Evolutionary conservation across 2,888 invertebrate genomes (phyloP).

Genomic region (Abscondita cerata): DNA sequence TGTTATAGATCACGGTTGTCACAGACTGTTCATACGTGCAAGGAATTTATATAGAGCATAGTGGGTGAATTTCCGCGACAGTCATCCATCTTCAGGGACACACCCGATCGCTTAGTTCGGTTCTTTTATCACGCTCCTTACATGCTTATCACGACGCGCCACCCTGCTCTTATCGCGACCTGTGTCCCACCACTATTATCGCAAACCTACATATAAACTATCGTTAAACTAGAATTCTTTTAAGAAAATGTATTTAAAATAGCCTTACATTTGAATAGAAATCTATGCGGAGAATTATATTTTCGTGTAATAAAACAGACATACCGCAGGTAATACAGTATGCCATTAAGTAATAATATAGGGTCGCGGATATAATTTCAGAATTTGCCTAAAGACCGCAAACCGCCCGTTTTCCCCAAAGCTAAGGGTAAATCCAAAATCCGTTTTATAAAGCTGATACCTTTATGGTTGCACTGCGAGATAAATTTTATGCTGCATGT

Average conservation of each 20-base stretch:
- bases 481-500: neutral
- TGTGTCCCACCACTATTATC: conserved; percentile 49
- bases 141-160: conserved; percentile 58
- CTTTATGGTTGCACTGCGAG: conserved; percentile 13
- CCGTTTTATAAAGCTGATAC: conserved; percentile 35
- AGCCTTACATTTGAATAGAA: too few species aligned
- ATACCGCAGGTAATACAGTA: conserved; percentile 47
- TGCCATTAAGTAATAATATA: conserved; percentile 51
- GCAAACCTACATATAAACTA: conserved; percentile 41
- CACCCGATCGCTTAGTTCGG: conserved; percentile 57
- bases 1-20: conserved; percentile 60
- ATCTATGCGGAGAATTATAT: conserved; percentile 11
- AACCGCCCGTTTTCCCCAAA: conserved; percentile 40
- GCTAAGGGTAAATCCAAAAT: conserved; percentile 34
- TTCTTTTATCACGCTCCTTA: conserved; percentile 57
- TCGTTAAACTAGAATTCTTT: conserved; percentile 31
- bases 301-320: conserved; percentile 29
- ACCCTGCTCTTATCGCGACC: conserved; percentile 56
- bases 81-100: conserved; percentile 60
- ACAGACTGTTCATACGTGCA: conserved; percentile 58
- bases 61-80: conserved; percentile 60
- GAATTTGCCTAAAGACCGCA: conserved; percentile 47
- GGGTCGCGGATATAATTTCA: conserved; percentile 50
- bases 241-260: too few species aligned
- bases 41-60: conserved; percentile 50